A percentile compares a stretch with the other conserved stretches of the same genome.
phyloP scores from a whole-genome alignment of 2,888 invertebrate genomes.

The Hypomecis atomaria region DNA sequence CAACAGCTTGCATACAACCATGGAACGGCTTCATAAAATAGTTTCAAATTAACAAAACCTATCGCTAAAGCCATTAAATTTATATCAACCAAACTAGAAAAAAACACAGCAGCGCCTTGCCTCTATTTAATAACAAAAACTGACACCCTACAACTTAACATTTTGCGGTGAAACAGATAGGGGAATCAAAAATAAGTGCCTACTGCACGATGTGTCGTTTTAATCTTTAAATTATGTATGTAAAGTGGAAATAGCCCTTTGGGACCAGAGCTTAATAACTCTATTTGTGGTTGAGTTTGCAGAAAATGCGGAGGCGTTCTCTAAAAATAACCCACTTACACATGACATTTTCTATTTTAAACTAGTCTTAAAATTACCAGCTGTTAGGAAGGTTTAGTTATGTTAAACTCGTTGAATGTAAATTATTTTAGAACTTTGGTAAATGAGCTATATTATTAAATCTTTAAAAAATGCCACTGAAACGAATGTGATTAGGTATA shows the following conservation, averaged over 20 bases:
- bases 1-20: too few species aligned
- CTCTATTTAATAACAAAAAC: slow-evolving; percentile 19
- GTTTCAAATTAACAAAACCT: background rate
- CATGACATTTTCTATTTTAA: background rate
- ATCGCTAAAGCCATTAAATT: background rate
- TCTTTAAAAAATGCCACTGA: too few species aligned
- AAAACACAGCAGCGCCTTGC: too few species aligned
- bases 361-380: background rate
- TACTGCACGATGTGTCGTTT: slow-evolving; percentile 37
- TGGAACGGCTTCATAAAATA: background rate
- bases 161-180: slow-evolving; percentile 27
- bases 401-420: too few species aligned
- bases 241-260: slow-evolving; percentile 29
- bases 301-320: slow-evolving; percentile 13
- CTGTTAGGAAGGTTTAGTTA: background rate
- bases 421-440: too few species aligned
- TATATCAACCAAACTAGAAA: slow-evolving; percentile 1
- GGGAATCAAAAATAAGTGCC: slow-evolving; percentile 32
- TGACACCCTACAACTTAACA: slow-evolving; percentile 12
- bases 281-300: slow-evolving; percentile 27
- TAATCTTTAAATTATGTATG: slow-evolving; percentile 43
- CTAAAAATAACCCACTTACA: slow-evolving; percentile 19
- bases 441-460: too few species aligned
- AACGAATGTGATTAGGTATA: too few species aligned
- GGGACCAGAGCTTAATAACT: slow-evolving; percentile 33